Evolutionary conservation across 2,888 invertebrate genomes (phyloP).

Genomic region (Cryptosula pallasiana): DNA sequence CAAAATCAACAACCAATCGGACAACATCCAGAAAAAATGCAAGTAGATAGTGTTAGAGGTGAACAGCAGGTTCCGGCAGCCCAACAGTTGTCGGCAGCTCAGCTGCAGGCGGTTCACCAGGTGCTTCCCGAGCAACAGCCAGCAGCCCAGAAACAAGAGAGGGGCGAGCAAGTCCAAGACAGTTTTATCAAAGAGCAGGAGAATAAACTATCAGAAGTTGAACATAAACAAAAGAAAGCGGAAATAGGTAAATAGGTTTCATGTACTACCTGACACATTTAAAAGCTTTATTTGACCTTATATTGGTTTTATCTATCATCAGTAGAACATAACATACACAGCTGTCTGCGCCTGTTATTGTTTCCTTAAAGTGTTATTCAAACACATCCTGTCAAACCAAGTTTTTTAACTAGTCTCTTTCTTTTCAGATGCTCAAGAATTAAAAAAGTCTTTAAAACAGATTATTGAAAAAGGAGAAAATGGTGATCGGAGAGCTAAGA

Average conservation of each 20-base stretch:
- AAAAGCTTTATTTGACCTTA: too few relatives aligned
- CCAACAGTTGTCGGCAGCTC: not conserved
- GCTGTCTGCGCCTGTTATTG: too few relatives aligned
- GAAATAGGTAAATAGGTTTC: too few relatives aligned
- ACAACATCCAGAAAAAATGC: not conserved
- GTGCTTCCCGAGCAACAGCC: not conserved
- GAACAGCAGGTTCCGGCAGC: not conserved
- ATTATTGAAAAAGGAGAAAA: conserved; percentile 8
- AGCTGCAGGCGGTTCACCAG: not conserved
- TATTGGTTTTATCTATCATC: too few relatives aligned
- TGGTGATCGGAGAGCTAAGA: not conserved
- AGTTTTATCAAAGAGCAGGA: not conserved
- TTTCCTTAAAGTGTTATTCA: too few relatives aligned
- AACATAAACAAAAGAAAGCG: not conserved
- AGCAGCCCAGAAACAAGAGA: not conserved
- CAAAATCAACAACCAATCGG: not conserved
- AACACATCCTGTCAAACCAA: too few relatives aligned
- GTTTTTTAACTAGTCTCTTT: too few relatives aligned
- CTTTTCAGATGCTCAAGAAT: not conserved
- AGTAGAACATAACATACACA: too few relatives aligned
- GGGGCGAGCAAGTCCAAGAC: too few relatives aligned
- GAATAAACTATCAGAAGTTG: not conserved
- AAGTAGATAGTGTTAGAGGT: too few relatives aligned
- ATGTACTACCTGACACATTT: too few relatives aligned
- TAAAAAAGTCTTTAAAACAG: not conserved